Base-by-base conservation (phyloP, 2,797 vertebrate genomes). In the Mus caroli region DNA sequence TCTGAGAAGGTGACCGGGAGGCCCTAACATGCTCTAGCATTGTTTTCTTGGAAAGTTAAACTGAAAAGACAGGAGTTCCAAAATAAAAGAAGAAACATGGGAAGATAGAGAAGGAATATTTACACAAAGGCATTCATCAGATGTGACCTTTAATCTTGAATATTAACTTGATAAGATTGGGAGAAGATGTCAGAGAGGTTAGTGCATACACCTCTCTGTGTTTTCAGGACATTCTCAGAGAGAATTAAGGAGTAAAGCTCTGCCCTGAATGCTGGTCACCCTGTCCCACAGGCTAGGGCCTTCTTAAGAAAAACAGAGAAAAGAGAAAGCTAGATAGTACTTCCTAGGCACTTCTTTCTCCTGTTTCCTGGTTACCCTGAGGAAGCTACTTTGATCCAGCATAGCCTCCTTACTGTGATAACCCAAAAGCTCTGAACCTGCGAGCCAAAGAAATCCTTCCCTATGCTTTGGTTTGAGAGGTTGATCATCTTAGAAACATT, bases 11-110 rank as follows among this genome's bases (percentile, higher is more conserved):
- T 90, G 17, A 67, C 87, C 62, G 67, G 37, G 13, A 64, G 76
- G 71, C 64, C 89, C 31, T 64, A 22, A 90, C 91, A 71, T 60
- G 17, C 0, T 80, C 46, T 94, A 73, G 15, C 26, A 84, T 31
- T 34, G 15, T 90, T 90, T 87, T 85, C 50, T 82, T 90, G 1
- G 26, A 2, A 96, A 94, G 17, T 64, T 20, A n/a, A 88, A 40
- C 40, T 80, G 28, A 46, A 79, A 58, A 50, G 85, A 64, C 9
- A 46, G 4, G 52, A 87, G 46, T 40, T 85, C 34, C 60, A 92
- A 34, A 58, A 89, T 79, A n/a, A 89, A 71, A 56, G 26, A 31
- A 94, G 94, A 50, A 64, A 79, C n/a, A 78, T 2, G 37, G 20
- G 1, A 31, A 3, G 4, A 26, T 37, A 37, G 52, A 56, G 52